Conservation (phyloP, 2,113 vertebrate species). For the Serilophus lunatus region DNA sequence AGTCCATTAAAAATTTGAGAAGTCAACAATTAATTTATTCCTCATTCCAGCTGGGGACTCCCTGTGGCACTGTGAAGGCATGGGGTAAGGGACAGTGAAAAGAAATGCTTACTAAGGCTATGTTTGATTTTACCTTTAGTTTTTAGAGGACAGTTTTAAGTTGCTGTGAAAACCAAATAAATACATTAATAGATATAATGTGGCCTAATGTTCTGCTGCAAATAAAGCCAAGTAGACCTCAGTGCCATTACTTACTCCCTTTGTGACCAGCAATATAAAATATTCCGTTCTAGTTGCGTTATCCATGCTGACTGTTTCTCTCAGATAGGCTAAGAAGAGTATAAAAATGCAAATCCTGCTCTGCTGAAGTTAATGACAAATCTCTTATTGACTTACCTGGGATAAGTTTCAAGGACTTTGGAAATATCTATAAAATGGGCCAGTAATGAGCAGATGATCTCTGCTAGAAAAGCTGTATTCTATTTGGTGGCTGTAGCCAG, state of each 20-base stretch:
- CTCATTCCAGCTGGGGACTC: background rate
- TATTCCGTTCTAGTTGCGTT: background rate
- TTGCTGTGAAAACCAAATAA: background rate
- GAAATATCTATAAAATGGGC: background rate
- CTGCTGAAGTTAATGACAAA: conserved; percentile 10
- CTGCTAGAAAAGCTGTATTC: background rate
- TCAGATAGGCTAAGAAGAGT: background rate
- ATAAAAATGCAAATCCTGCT: background rate
- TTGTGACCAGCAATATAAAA: background rate
- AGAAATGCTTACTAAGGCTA: background rate
- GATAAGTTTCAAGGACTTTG: background rate
- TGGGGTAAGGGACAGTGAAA: background rate
- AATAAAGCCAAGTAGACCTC: background rate
- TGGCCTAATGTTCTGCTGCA: too few relatives aligned
- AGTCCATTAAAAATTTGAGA: background rate
- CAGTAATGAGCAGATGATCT: background rate
- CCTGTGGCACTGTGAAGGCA: background rate
- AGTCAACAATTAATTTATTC: background rate
- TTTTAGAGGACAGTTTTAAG: background rate
- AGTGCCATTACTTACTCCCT: background rate
- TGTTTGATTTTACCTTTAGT: background rate
- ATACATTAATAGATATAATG: background rate
- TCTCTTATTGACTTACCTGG: background rate
- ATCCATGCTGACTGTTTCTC: background rate
- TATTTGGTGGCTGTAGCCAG: background rate